Conservation (phyloP, 2,113 vertebrate species). For the Dipodomys ordii region DNA sequence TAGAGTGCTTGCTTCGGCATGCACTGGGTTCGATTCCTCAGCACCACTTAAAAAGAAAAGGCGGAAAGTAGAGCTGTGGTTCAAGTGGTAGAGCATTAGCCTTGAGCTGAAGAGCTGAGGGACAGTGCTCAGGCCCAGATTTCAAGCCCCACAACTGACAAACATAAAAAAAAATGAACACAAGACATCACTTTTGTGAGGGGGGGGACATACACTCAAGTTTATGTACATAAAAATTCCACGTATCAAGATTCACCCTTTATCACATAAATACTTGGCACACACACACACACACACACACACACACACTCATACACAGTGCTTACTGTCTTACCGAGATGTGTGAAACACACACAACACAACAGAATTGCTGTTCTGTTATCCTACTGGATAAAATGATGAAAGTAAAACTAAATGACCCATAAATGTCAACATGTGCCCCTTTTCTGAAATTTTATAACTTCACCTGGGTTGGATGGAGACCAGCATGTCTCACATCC, state of each 20-base stretch:
- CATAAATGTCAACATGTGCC: neutral
- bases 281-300: neutral
- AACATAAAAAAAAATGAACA: too few relatives aligned
- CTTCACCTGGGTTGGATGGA: neutral
- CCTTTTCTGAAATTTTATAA: neutral
- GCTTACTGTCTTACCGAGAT: accelerated
- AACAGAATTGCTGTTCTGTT: neutral
- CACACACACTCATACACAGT: neutral
- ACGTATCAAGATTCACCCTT: neutral
- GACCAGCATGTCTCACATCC: neutral
- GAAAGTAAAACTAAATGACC: neutral
- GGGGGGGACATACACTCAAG: neutral
- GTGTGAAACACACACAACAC: neutral
- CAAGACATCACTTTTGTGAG: neutral
- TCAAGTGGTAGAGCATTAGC: too few relatives aligned
- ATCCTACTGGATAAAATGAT: neutral
- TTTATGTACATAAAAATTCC: neutral
- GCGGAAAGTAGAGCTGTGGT: too few relatives aligned
- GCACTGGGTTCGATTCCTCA: too few relatives aligned
- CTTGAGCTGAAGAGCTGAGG: too few relatives aligned
- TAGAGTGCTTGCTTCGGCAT: too few relatives aligned
- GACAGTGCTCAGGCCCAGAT: too few relatives aligned
- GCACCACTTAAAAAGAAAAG: too few relatives aligned
- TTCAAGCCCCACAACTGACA: too few relatives aligned
- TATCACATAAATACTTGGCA: accelerated